These are phyloP conservation scores for Bradypodion pumilum DNA, from an alignment of 2,797 vertebrate species.

Conservation along the genomic window DNA sequence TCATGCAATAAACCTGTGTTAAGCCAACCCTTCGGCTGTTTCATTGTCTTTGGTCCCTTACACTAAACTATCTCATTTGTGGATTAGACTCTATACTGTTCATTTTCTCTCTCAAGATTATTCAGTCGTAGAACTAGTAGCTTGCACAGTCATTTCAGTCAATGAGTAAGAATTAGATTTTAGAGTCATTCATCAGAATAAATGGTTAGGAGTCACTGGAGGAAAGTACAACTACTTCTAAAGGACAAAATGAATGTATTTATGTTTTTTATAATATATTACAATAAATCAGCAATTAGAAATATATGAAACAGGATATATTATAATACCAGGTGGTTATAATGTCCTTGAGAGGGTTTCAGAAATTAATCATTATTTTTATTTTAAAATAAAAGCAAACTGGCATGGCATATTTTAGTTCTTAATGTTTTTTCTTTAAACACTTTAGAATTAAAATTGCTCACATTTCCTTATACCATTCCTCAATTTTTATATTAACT, in stretches of 20 bases:
- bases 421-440: neutral
- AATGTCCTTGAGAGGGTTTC: neutral
- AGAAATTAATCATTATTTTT: neutral
- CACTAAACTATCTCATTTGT: neutral
- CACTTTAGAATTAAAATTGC: neutral
- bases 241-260: constrained; percentile 3
- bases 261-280: neutral
- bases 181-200: constrained; percentile 24
- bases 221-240: neutral
- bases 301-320: neutral
- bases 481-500: too few relatives aligned
- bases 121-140: constrained; percentile 1
- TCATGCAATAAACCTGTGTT: too few relatives aligned
- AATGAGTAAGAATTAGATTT: constrained; percentile 21
- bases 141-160: neutral
- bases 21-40: too few relatives aligned
- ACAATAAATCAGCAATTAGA: neutral
- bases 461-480: too few relatives aligned
- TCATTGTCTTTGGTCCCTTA: too few relatives aligned
- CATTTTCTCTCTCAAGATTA: too few relatives aligned
- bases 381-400: neutral
- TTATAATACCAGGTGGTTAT: neutral
- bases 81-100: neutral
- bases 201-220: neutral
- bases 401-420: neutral